A percentile compares a stretch with the other conserved stretches of the same genome.
phyloP scores from a whole-genome alignment of 37 sponge, comb jelly and placozoan genomes.

The Halisarca cf. caerulea region DNA sequence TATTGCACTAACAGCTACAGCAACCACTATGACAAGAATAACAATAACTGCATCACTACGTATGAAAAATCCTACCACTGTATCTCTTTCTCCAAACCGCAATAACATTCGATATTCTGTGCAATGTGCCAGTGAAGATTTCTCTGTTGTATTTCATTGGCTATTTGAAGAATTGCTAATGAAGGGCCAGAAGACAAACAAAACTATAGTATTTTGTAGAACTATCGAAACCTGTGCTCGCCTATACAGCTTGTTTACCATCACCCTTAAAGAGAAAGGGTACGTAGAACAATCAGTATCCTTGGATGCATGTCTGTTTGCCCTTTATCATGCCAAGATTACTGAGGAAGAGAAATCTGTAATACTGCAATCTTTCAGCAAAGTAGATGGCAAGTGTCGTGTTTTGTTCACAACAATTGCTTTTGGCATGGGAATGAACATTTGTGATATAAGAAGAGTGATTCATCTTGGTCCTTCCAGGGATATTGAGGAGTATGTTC shows the following conservation, averaged over 20 bases:
- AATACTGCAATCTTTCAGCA: not conserved
- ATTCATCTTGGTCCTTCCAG: not conserved
- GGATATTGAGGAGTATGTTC: conserved; percentile 3
- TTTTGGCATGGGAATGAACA: conserved; percentile 12
- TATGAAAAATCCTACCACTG: too few species aligned
- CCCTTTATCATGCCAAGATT: not conserved
- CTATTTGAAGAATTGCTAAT: too few species aligned
- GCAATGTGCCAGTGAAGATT: too few species aligned
- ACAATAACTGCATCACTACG: too few species aligned
- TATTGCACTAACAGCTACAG: too few species aligned
- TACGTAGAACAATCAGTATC: not conserved
- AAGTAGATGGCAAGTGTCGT: not conserved
- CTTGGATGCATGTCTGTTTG: not conserved
- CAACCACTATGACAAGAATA: too few species aligned
- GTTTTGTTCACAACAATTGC: not conserved
- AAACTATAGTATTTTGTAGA: conserved; percentile 7
- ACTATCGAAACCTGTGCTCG: not conserved
- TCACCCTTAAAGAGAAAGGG: not conserved
- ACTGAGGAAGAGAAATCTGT: not conserved
- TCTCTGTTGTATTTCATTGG: too few species aligned
- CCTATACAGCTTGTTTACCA: not conserved
- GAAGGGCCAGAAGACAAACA: too few species aligned
- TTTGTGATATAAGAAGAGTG: not conserved
- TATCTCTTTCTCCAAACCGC: too few species aligned
- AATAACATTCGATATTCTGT: too few species aligned